These are phyloP conservation scores for Ginglymostoma cirratum DNA, from an alignment of 2,113 vertebrate species.

Conservation along the genomic window DNA sequence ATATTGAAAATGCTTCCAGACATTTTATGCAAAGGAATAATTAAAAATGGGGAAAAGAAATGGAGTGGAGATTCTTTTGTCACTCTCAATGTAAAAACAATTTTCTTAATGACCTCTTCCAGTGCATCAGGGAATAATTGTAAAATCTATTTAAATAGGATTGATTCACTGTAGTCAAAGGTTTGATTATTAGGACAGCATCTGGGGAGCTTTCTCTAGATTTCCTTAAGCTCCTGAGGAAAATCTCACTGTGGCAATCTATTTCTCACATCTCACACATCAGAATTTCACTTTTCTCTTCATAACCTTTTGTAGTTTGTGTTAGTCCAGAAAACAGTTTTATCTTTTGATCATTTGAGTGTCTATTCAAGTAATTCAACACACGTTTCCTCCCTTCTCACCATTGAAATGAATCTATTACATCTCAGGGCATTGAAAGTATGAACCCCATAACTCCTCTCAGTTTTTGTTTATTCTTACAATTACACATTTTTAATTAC, in stretches of 20 bases:
- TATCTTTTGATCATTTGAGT: neutral
- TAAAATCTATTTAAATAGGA: slow-evolving; percentile 30
- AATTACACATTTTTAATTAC: neutral
- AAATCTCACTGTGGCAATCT: neutral
- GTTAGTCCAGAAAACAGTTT: neutral
- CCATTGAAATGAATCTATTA: neutral
- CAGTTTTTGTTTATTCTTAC: neutral
- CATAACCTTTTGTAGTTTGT: neutral
- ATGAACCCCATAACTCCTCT: neutral
- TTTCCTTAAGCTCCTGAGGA: neutral
- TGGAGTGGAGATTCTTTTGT: neutral
- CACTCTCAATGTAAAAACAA: slow-evolving; percentile 5
- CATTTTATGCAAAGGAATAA: neutral
- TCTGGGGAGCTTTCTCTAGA: neutral
- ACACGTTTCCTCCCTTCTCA: neutral
- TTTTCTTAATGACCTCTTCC: neutral
- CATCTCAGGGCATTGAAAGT: neutral
- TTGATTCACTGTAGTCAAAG: neutral
- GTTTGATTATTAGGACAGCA: neutral
- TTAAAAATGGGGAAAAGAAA: neutral
- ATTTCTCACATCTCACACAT: neutral
- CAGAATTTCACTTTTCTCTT: neutral
- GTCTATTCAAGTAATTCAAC: neutral
- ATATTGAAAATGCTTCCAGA: neutral
- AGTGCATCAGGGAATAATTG: neutral